Evolutionary conservation across 2,113 vertebrate genomes (phyloP).

Genomic region (Phocoena phocoena): DNA sequence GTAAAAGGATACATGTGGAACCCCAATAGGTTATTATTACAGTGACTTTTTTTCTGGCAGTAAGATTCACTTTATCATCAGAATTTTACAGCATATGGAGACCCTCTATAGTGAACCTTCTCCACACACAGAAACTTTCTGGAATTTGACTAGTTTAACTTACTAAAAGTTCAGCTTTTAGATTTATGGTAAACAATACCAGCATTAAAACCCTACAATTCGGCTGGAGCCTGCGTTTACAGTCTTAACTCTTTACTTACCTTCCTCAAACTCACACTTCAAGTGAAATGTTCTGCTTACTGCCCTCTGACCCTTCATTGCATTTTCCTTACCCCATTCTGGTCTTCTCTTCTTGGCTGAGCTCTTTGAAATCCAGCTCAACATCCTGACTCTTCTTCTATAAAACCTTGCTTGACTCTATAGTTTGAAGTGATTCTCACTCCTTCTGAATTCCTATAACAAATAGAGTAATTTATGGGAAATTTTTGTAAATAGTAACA

Average conservation of each 20-base stretch:
- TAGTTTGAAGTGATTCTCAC: neutral
- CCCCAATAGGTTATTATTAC: neutral
- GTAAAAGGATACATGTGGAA: conserved; percentile 39
- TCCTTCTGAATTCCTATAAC: neutral
- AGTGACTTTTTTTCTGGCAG: conserved; percentile 42
- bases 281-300: neutral
- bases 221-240: neutral
- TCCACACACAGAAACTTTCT: conserved; percentile 17
- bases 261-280: conserved; percentile 15
- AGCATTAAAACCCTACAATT: neutral
- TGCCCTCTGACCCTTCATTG: neutral
- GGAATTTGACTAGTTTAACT: conserved; percentile 53
- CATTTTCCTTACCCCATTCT: neutral
- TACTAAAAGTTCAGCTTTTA: conserved; percentile 41
- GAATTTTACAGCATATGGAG: conserved; percentile 51
- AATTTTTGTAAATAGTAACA: neutral
- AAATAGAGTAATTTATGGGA: neutral
- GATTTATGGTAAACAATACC: neutral
- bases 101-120: neutral
- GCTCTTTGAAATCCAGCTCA: neutral
- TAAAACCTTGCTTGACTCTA: neutral
- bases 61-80: conserved; percentile 37
- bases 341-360: neutral
- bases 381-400: neutral
- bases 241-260: neutral